phyloP scores from a whole-genome alignment of 1,140 invertebrate species.

The Ctenoplectra terminalis region DNA sequence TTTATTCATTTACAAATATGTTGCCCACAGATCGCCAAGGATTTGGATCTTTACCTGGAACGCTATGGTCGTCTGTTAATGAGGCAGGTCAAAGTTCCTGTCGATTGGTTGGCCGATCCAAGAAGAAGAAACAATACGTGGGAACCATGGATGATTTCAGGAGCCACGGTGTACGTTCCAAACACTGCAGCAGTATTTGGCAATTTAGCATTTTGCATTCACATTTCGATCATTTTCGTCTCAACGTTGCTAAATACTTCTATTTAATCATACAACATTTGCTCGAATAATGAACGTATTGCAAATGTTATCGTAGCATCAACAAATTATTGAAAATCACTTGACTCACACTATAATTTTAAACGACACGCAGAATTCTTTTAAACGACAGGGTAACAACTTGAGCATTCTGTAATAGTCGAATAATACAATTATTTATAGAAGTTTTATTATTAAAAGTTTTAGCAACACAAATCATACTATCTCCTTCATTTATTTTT shows the following conservation, averaged over 20 bases:
- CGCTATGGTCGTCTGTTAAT: conserved; percentile 74
- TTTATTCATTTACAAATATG: neutral
- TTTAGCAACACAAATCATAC: neutral
- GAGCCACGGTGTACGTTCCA: conserved; percentile 57
- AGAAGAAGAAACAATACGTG: conserved; percentile 81
- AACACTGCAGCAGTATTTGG: conserved; percentile 65
- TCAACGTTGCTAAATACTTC: conserved; percentile 62
- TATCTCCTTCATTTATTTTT: too few species aligned
- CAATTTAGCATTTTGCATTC: conserved; percentile 67
- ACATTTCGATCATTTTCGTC: conserved; percentile 70
- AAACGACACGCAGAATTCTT: neutral
- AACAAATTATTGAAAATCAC: neutral
- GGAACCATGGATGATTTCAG: conserved; percentile 78
- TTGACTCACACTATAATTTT: neutral
- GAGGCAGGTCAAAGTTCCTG: conserved; percentile 73
- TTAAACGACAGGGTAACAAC: neutral
- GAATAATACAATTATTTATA: too few species aligned
- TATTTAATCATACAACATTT: conserved; percentile 55
- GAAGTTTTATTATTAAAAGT: neutral
- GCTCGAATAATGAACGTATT: conserved; percentile 20
- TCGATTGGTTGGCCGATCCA: conserved; percentile 81
- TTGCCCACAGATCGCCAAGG: conserved; percentile 71
- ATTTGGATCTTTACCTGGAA: conserved; percentile 79
- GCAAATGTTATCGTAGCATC: neutral
- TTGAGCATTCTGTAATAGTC: neutral